Conservation (phyloP, 2,888 invertebrate species). For the Nemotelus nigrinus region DNA sequence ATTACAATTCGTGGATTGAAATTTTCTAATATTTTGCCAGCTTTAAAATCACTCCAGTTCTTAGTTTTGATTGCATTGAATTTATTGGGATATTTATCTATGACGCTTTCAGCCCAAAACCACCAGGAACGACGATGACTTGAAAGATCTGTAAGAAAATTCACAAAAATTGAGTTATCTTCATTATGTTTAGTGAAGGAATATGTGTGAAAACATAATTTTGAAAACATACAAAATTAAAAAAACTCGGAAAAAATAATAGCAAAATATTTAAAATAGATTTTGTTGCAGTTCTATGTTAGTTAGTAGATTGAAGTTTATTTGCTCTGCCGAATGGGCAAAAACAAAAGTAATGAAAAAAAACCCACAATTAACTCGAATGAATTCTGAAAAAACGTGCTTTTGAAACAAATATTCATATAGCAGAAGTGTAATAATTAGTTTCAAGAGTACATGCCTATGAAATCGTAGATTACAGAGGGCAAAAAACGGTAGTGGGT, state of each 20-base stretch:
- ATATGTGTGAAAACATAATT: not conserved
- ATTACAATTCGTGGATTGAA: constrained; percentile 55
- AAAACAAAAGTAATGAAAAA: too few species aligned
- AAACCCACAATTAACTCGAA: too few species aligned
- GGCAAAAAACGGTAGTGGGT: too few species aligned
- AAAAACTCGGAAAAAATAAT: not conserved
- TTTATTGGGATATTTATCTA: constrained; percentile 58
- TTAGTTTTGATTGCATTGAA: constrained; percentile 70
- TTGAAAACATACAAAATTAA: not conserved
- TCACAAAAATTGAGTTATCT: not conserved
- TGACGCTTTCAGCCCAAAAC: constrained; percentile 71
- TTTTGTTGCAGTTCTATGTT: too few species aligned
- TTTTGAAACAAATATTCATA: too few species aligned
- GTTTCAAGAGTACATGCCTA: too few species aligned
- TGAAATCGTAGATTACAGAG: too few species aligned
- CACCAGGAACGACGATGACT: constrained; percentile 73
- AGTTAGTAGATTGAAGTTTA: too few species aligned
- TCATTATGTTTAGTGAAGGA: not conserved
- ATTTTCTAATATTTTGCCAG: constrained; percentile 53
- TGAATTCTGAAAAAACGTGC: too few species aligned
- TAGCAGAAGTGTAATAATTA: too few species aligned
- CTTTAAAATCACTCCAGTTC: constrained; percentile 69
- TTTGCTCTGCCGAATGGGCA: too few species aligned
- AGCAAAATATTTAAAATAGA: not conserved
- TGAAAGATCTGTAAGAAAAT: constrained; percentile 65